Percentiles rank a stretch among this genome's conserved stretches.
These are phyloP conservation scores for Epirrhoe alternata DNA, from an alignment of 2,888 invertebrate genomes.

Conservation along the genomic window DNA sequence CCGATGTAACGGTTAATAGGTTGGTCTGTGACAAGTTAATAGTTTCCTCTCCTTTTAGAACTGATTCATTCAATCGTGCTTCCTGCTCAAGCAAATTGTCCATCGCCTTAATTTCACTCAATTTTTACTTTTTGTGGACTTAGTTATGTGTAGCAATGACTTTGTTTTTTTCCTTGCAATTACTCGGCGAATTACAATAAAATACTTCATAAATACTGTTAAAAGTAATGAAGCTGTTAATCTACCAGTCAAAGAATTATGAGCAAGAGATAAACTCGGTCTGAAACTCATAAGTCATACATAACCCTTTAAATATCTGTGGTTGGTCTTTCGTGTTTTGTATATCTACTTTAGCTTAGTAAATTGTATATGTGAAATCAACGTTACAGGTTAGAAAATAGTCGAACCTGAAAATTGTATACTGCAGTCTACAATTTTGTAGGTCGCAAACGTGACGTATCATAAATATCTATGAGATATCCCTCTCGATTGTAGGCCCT, in stretches of 20 bases:
- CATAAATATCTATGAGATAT: conserved; percentile 52
- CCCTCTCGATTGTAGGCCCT: conserved; percentile 61
- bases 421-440: conserved; percentile 22
- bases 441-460: conserved; percentile 43
- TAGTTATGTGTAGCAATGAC: background rate
- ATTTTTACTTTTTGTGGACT: conserved; percentile 7
- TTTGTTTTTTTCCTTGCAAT: background rate
- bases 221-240: too few species aligned
- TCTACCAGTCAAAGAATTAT: too few species aligned
- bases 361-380: too few species aligned
- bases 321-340: too few species aligned
- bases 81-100: conserved; percentile 53
- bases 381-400: background rate
- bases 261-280: too few species aligned
- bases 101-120: conserved; percentile 41
- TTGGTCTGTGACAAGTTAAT: conserved; percentile 76
- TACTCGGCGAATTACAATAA: background rate
- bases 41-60: conserved; percentile 75
- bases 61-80: conserved; percentile 53
- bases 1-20: conserved; percentile 70
- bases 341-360: too few species aligned
- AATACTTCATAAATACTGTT: too few species aligned
- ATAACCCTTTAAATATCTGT: too few species aligned
- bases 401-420: conserved; percentile 32
- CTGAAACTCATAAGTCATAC: too few species aligned